Conservation (phyloP, 2,888 invertebrate genomes). For the Fragum fragum region DNA sequence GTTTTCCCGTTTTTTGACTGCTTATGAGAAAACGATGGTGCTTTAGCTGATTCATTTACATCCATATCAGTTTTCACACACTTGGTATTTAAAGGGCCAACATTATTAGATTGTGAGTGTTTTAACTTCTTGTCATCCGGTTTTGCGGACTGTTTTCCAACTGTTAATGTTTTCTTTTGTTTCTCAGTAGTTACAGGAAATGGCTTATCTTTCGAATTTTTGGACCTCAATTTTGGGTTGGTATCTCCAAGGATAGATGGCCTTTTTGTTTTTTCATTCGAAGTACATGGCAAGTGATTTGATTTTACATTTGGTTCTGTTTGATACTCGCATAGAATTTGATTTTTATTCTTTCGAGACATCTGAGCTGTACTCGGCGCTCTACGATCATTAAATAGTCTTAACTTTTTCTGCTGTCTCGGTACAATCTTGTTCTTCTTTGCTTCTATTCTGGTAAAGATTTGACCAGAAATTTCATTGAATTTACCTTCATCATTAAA, state of each 20-base stretch:
- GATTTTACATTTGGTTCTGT: neutral
- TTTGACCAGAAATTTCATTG: constrained; percentile 22
- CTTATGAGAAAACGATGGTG: neutral
- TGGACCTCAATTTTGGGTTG: neutral
- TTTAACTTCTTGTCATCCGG: no score
- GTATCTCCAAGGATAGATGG: neutral
- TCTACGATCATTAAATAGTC: neutral
- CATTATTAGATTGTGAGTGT: no score
- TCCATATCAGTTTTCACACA: neutral
- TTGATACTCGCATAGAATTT: no score
- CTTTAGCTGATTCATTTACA: neutral
- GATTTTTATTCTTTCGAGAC: no score
- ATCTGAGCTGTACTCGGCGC: neutral
- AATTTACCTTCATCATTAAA: constrained; percentile 21
- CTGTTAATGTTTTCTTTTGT: neutral
- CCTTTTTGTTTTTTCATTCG: neutral
- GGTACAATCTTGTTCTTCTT: constrained; percentile 20
- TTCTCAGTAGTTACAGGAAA: neutral
- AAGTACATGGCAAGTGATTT: neutral
- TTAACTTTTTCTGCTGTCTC: constrained; percentile 16
- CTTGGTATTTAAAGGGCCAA: neutral
- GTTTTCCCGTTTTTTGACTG: neutral
- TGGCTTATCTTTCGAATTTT: neutral
- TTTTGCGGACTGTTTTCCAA: neutral
- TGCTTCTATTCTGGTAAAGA: constrained; percentile 5